A percentile compares a stretch with the other conserved stretches of the same genome.
Evolutionary conservation across 2,888 invertebrate genomes (phyloP).

Genomic region (Loripinus fragilis): DNA sequence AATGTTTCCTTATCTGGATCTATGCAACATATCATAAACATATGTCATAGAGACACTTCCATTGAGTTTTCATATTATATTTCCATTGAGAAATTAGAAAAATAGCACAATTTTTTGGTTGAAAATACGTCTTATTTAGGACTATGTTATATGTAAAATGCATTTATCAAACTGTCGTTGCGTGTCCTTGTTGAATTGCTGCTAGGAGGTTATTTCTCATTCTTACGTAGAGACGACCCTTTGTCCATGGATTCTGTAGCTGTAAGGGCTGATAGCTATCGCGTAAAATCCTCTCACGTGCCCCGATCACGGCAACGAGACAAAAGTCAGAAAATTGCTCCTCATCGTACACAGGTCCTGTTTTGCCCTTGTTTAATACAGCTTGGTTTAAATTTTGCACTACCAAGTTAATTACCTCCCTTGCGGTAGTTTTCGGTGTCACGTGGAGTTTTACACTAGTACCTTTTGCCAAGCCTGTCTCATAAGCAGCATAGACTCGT

Average conservation of each 20-base stretch:
- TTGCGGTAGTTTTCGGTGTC: conserved; percentile 94
- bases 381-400: conserved; percentile 93
- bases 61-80: too few species aligned
- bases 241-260: conserved; percentile 97
- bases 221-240: conserved; percentile 95
- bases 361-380: conserved; percentile 84
- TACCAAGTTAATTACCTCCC: conserved; percentile 97
- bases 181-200: conserved; percentile 83
- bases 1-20: too few species aligned
- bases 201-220: conserved; percentile 89
- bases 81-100: too few species aligned
- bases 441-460: conserved; percentile 97
- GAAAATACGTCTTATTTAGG: too few species aligned
- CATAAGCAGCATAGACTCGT: conserved; percentile 97
- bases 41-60: too few species aligned
- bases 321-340: conserved; percentile 94
- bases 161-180: conserved; percentile 81
- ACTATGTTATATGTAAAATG: not conserved
- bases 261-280: conserved; percentile 97
- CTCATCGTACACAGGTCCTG: conserved; percentile 90
- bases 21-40: too few species aligned
- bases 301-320: conserved; percentile 97
- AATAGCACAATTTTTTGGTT: too few species aligned
- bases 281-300: conserved; percentile 94
- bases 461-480: conserved; percentile 95